Base-by-base conservation (phyloP, 1,140 invertebrate genomes). In the Hyles vespertilio region DNA sequence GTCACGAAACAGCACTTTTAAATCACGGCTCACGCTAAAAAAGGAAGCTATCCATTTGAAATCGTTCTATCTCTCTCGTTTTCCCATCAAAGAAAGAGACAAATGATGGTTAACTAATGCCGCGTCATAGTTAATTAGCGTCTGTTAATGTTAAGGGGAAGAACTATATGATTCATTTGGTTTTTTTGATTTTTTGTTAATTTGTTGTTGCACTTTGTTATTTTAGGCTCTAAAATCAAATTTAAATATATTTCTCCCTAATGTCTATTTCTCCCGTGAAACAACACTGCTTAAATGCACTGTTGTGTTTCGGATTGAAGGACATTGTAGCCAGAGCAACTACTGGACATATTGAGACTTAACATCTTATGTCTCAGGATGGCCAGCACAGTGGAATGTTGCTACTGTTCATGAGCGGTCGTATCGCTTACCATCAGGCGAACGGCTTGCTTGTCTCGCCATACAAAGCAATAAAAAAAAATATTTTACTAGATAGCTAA, bases 51-150 rank as follows among this genome's bases (percentile, higher is more conserved):
- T 83, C 67, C 70, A 81, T 83, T 75, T 67, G 33, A 68, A 60
- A 56, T 53, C 56, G 51, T 58, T 65, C 58, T 58, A 11, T 78
- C 74, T 76, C 70, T 73, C 56, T 79, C 69, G 64, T 61, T 71
- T 65, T 60, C 8, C 5, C 55, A 46, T 56, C 58, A 51, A 59
- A 59, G 62, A 79, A 54, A 67, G 68, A 60, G 69, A 77, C 56
- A 56, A 51, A 64, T 65, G 53, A 72, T 58, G 53, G 57, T 65
- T 79, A 77, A 81, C 67, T 81, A 78, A 78, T 78, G 74, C 65
- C 59, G 66, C 71, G 74, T 85, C 81, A 73, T 78, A 77, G 63
- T 75, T 81, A 84, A 84, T 85, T 81, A 84, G 71, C 58, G 70
- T 82, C 70, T 74, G 56, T 61, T 69, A 56, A 59, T 54, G 47